phyloP scores from a whole-genome alignment of 2,797 vertebrate genomes.

The Siniperca undulata region DNA sequence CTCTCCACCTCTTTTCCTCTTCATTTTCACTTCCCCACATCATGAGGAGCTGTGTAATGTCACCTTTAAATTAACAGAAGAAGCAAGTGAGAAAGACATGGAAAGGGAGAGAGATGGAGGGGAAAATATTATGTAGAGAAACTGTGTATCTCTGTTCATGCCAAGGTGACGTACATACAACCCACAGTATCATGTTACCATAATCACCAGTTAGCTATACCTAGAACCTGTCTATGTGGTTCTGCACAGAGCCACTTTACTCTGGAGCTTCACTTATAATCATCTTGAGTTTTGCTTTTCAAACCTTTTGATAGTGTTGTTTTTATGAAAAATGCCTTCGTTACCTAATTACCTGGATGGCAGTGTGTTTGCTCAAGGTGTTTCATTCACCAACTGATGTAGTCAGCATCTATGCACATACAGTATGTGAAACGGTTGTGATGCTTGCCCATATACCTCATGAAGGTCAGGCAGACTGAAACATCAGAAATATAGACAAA shows the following conservation, averaged over 20 bases:
- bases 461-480: neutral
- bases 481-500: too few relatives aligned
- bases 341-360: neutral
- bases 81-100: constrained; percentile 1
- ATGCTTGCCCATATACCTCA: neutral
- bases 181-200: neutral
- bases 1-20: constrained; percentile 27
- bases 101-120: neutral
- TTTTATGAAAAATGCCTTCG: neutral
- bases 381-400: neutral
- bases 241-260: neutral
- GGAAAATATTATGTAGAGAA: neutral
- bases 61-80: constrained; percentile 31
- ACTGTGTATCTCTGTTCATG: neutral
- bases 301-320: neutral
- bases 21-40: constrained; percentile 22
- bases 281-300: neutral
- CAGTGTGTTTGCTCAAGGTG: neutral
- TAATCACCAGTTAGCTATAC: neutral
- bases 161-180: neutral
- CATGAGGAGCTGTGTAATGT: constrained; percentile 6
- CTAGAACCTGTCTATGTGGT: neutral
- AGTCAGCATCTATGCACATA: neutral
- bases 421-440: neutral
- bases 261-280: neutral